Percentiles rank a stretch among this genome's conserved stretches.
Evolutionary conservation across 1,140 invertebrate species (phyloP).

Genomic region (Melanaphis sacchari): DNA sequence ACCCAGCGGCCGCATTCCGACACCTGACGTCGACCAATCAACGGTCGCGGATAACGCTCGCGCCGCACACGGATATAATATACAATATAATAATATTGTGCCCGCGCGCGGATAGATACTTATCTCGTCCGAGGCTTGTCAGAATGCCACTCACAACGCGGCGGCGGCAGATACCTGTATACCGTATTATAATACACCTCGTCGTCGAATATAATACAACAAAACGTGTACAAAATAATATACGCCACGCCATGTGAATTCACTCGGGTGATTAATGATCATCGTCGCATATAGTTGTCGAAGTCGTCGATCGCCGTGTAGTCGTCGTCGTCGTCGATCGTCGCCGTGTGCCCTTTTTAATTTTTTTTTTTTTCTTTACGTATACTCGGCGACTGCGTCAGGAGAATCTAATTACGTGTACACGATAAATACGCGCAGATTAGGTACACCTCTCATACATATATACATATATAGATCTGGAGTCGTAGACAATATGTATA

Average conservation of each 20-base stretch:
- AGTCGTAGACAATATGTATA: too few species aligned
- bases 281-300: background rate
- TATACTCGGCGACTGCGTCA: background rate
- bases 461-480: background rate
- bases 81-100: background rate
- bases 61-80: background rate
- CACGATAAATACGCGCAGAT: background rate
- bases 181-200: background rate
- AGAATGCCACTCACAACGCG: conserved; percentile 52
- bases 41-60: conserved; percentile 42
- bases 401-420: conserved; percentile 25
- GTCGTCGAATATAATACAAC: background rate
- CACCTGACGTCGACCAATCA: conserved; percentile 55
- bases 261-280: conserved; percentile 48
- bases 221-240: conserved; percentile 15
- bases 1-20: conserved; percentile 54
- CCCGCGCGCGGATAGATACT: conserved; percentile 40
- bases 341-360: conserved; percentile 18
- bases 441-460: background rate
- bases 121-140: conserved; percentile 55
- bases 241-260: conserved; percentile 10
- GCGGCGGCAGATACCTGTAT: background rate
- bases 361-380: background rate
- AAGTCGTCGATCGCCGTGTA: background rate
- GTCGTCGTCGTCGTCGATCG: background rate